Evolutionary conservation across 2,113 vertebrate species (phyloP).

Genomic region (Pterocles burchelli): DNA sequence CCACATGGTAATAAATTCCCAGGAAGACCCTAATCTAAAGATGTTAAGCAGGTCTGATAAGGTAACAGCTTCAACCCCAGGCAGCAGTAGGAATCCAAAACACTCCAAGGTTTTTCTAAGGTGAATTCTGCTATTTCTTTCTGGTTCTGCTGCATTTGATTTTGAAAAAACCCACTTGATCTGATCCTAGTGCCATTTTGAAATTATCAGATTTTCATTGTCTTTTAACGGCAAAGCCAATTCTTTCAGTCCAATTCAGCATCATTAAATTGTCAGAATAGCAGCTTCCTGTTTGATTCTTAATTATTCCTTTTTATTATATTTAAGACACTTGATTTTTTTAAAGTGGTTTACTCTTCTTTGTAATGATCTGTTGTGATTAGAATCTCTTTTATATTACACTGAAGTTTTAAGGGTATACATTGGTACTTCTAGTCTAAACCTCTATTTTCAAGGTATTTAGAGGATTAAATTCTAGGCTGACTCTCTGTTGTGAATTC

Average conservation of each 20-base stretch:
- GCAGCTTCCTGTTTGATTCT: constrained; percentile 69
- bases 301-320: constrained; percentile 81
- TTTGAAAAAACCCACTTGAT: background rate
- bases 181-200: constrained; percentile 55
- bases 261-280: constrained; percentile 73
- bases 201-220: constrained; percentile 54
- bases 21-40: background rate
- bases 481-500: constrained; percentile 77
- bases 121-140: background rate
- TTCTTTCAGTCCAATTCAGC: constrained; percentile 68
- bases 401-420: constrained; percentile 66
- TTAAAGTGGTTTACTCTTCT: constrained; percentile 70
- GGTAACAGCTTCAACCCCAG: background rate
- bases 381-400: constrained; percentile 73
- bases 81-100: background rate
- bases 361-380: constrained; percentile 77
- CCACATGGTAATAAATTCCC: background rate
- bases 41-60: background rate
- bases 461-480: constrained; percentile 76
- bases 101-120: background rate
- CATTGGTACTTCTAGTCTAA: constrained; percentile 69
- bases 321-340: constrained; percentile 78
- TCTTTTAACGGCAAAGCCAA: constrained; percentile 57
- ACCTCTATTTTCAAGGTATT: constrained; percentile 72
- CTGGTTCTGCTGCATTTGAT: background rate